Percentiles rank a stretch among this genome's conserved stretches.
phyloP scores from a whole-genome alignment of 2,888 invertebrate genomes.

The Agrilus mali region DNA sequence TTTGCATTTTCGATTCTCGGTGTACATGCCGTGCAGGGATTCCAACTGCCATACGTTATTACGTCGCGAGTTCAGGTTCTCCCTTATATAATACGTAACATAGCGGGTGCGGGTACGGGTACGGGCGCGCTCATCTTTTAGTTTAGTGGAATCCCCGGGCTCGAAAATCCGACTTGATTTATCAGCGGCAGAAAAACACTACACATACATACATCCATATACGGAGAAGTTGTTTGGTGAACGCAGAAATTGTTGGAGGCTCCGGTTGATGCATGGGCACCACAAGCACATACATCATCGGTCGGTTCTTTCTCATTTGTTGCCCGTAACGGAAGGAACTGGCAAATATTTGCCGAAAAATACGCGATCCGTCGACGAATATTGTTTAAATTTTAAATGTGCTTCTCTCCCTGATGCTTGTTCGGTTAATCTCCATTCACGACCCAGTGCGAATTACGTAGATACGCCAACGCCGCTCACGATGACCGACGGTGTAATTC shows the following conservation, averaged over 20 bases:
- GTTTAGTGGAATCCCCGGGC: conserved; percentile 17
- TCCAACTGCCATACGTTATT: no score
- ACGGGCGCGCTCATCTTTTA: not conserved
- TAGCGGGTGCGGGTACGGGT: no score
- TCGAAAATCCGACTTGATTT: conserved; percentile 32
- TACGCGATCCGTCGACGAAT: conserved; percentile 19
- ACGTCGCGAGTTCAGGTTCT: no score
- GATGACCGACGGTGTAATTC: no score
- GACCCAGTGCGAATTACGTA: no score
- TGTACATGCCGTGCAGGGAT: no score
- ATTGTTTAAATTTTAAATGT: conserved; percentile 7
- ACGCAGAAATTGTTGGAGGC: conserved; percentile 30
- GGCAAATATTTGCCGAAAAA: conserved; percentile 21
- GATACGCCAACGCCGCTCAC: no score
- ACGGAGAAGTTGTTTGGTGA: conserved; percentile 26
- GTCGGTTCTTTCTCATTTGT: conserved; percentile 11
- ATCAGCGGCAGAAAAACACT: conserved; percentile 28
- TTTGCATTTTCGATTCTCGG: no score
- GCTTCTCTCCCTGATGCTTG: no score
- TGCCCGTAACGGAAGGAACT: conserved; percentile 21
- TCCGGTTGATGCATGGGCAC: conserved; percentile 30
- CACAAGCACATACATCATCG: conserved; percentile 33
- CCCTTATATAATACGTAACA: no score
- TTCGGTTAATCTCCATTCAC: no score
- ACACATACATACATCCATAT: conserved; percentile 11